These are phyloP conservation scores for Paedocypris micromegethes DNA, from an alignment of 2,797 vertebrate genomes.

Conservation along the genomic window DNA sequence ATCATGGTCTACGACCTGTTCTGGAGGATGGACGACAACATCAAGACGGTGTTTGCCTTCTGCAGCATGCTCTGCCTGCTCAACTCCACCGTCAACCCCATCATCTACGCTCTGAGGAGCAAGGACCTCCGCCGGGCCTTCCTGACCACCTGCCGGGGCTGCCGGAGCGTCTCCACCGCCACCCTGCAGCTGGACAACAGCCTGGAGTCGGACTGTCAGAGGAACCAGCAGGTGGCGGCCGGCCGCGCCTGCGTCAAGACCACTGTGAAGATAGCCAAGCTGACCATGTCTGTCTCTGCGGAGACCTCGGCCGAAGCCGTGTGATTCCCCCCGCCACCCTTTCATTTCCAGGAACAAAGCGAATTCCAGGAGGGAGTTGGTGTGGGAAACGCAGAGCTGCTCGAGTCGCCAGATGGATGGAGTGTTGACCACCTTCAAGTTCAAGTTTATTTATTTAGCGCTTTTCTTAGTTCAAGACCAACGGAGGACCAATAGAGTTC, in stretches of 20 bases:
- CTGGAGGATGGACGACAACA: conserved; percentile 94
- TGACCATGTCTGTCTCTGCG: conserved; percentile 99
- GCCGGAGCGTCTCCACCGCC: conserved; percentile 69
- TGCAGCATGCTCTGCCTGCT: conserved; percentile 97
- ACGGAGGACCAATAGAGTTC: too few species aligned
- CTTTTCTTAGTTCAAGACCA: too few species aligned
- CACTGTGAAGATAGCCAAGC: conserved; percentile 99
- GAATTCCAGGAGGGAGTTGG: background rate
- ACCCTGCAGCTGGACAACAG: conserved; percentile 93
- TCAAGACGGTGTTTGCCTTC: conserved; percentile 98
- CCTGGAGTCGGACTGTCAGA: conserved; percentile 96
- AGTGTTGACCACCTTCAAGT: conserved; percentile 46
- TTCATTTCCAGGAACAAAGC: too few species aligned
- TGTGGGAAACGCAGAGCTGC: conserved; percentile 49
- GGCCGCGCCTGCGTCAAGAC: conserved; percentile 97
- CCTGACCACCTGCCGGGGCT: conserved; percentile 87
- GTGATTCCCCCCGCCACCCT: conserved; percentile 49
- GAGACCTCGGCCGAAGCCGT: conserved; percentile 96
- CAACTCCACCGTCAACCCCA: conserved; percentile 98
- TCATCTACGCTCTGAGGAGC: conserved; percentile 98
- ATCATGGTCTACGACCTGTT: conserved; percentile 99
- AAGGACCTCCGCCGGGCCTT: conserved; percentile 95
- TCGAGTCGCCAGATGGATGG: conserved; percentile 51
- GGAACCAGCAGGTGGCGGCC: conserved; percentile 82
- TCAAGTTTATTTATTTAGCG: too few species aligned